Base-by-base conservation (phyloP, 2,113 vertebrate species). In the Saimiri boliviensis region DNA sequence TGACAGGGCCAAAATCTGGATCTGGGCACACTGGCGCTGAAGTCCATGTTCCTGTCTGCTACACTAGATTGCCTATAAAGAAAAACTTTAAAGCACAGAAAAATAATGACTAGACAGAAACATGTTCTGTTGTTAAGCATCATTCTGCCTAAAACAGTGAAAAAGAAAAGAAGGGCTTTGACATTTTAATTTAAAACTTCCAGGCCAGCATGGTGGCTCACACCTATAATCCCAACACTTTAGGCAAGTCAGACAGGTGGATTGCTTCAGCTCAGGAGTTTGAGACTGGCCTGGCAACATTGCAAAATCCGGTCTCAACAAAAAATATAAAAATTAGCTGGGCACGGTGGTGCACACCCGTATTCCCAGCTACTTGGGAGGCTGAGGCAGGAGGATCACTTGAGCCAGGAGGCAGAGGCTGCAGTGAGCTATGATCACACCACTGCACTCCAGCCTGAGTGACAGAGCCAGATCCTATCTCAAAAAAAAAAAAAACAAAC, bases 151-250 rank as follows among this genome's bases (percentile, higher is more conserved):
- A 16, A 70, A 7, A 79, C 70, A 45, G 0, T 35, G 79, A 77
- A 63, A 86, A 17, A 4, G 32, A 77, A 86, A 86, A 17, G 19
- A 42, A 85, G 3, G 37, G 40, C 20, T 91, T 85, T 81, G 27
- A 49, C 16, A 71, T 82, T 89, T 81, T 52, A 86, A 91, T 42
- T 76, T 66, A 91, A 83, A 93, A 91, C 35, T 87, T 87, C 40
- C 66, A 68, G 66, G 66, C 66, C 14, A 1, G 32, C 66, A 1
- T 19, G 32, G 32, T 17, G 63, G 63, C 32, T 35, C 63, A 68
- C 14, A 7, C 63, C 63, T 35, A 7, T 35, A 68, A 68, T 35
- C 63, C 63, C 32, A 68, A 14, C 32, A 68, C 63, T 68, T 35
- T 35, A 14, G 30, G 32, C 16, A 6, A 32, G 32, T 7, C 32